phyloP scores from a whole-genome alignment of 2,888 invertebrate species.

The Miltochrista miniata region DNA sequence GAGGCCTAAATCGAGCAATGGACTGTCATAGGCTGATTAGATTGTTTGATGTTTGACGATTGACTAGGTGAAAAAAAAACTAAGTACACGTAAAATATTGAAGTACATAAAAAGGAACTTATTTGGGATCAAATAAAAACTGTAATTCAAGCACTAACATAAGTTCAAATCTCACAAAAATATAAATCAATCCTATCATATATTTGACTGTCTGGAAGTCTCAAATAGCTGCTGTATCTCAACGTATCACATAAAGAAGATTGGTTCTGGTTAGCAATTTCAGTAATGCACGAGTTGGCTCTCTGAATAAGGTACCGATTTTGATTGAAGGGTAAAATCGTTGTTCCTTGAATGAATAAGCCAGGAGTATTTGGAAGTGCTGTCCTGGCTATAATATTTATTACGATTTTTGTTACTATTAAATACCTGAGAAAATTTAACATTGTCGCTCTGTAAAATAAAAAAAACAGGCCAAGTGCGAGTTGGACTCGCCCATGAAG shows the following conservation, averaged over 20 bases:
- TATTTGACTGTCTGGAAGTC: conserved; percentile 51
- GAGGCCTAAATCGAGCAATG: no score
- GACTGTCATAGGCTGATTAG: no score
- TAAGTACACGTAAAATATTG: no score
- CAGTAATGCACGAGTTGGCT: conserved; percentile 76
- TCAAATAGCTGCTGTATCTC: conserved; percentile 52
- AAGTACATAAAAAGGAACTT: no score
- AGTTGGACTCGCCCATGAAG: no score
- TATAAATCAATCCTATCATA: conserved; percentile 34
- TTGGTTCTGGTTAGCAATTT: conserved; percentile 75
- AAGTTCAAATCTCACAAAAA: conserved; percentile 16
- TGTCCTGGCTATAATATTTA: no score
- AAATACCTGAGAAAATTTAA: no score
- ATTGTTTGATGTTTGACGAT: no score
- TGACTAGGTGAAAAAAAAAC: no score
- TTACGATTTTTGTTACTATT: not conserved
- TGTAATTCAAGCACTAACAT: not conserved
- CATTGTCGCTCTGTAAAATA: no score
- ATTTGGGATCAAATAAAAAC: not conserved
- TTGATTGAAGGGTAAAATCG: conserved; percentile 62
- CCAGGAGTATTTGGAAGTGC: not conserved
- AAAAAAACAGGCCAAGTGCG: no score
- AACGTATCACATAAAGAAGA: conserved; percentile 69
- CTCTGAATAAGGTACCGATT: conserved; percentile 56
- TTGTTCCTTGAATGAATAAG: conserved; percentile 26